Percentiles rank a stretch among this genome's conserved stretches.
Evolutionary conservation across 2,113 vertebrate genomes (phyloP).

Genomic region (Formicarius rufipectus): DNA sequence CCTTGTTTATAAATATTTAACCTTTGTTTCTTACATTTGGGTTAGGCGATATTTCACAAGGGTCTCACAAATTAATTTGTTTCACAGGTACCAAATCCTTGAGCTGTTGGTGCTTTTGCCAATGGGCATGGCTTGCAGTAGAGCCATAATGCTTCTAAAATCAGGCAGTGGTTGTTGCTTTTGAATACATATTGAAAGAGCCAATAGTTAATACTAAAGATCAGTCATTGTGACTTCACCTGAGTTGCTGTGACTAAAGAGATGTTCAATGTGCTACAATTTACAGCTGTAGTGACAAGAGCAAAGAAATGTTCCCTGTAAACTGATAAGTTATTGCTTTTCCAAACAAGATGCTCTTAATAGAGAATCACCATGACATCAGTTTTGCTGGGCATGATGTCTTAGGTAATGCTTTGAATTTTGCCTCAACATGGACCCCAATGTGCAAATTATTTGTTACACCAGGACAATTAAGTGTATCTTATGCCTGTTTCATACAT

Average conservation of each 20-base stretch:
- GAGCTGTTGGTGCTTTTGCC: slow-evolving; percentile 35
- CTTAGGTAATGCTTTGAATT: background rate
- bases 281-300: background rate
- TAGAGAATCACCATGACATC: background rate
- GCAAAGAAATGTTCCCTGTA: background rate
- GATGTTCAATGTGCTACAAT: background rate
- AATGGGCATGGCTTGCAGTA: background rate
- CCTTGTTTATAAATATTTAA: slow-evolving; percentile 77
- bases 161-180: background rate
- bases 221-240: background rate
- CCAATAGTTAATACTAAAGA: background rate
- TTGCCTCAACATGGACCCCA: background rate
- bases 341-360: background rate
- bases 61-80: slow-evolving; percentile 31
- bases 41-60: slow-evolving; percentile 54
- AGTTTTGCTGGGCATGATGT: background rate
- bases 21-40: slow-evolving; percentile 51
- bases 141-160: background rate
- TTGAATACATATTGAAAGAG: background rate
- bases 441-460: background rate
- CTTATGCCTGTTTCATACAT: background rate
- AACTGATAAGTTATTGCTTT: background rate
- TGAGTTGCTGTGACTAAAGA: background rate
- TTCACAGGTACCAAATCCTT: slow-evolving; percentile 31
- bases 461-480: background rate